Evolutionary conservation across 1,140 invertebrate species (phyloP), one percentile per base, ranked within the genome.

Genomic region (Drosophila lowei): DNA sequence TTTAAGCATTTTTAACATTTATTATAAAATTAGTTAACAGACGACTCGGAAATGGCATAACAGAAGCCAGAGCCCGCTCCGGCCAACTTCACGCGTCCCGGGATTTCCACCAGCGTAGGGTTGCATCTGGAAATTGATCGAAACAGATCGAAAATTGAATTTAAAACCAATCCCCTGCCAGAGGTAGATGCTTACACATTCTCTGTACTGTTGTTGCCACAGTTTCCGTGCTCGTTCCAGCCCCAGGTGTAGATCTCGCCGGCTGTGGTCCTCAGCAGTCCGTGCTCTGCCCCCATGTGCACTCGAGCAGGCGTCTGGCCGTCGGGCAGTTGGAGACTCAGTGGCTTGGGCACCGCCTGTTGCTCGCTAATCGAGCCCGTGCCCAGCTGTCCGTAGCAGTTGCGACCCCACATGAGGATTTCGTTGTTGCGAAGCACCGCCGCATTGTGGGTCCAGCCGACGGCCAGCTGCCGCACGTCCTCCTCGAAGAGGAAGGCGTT

Each of bases 211-310:
- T 94, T 94, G 68, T 94, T 95, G 64, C 96, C 97, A 90, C 96
- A 97, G 81, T 96, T 97, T 21, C 95, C 95, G 92, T 98, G 97
- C 77, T 98, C 97, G 92, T 97, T 97, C 96, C 96, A 98, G 6
- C 97, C 97, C 96, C 96, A 97, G n/a, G 94, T 94, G 62, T 94
- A 94, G 2, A 97, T 76, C 46, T 92, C 91, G 16, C 94, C 93
- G 1, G 54, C 59, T 7, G 77, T 72, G 4, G 92, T 93, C 81
- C 94, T 86, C 65, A 93, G 90, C 48, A 97, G 76, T 56, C 95
- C 96, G 81, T 97, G 96, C 89, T 97, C 96, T 0, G 96, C 96
- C 8, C 96, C 96, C 79, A 95, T 92, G 60, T 93, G 93, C 16
- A 96, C 65, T 81, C 94, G 92, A 61, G 67, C 72, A 6, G 77